Evolutionary conservation across 1,140 invertebrate species (phyloP), one percentile per base, ranked within the genome.

Genomic region (Heliconius melpomene): DNA sequence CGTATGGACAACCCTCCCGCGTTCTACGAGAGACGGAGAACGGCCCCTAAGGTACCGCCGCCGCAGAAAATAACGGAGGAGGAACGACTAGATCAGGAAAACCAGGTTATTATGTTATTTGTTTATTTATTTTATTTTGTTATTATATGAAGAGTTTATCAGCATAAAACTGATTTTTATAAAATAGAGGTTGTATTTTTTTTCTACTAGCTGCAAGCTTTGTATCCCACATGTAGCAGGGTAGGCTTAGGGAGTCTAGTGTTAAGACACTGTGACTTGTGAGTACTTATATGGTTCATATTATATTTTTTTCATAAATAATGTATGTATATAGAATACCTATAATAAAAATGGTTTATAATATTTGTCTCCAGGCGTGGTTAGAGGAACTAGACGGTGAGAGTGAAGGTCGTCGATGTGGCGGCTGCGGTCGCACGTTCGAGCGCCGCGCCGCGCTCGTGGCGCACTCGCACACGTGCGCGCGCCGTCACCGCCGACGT

Each of bases 381-480:
- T 95, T 96, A 89, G 94, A 95, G 81, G 95, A 95, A 83, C 89
- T 96, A 83, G 95, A 96, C 86, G 91, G 93, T 36, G 95, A 95
- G 81, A 89, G 93, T 32, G 95, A 95, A 78, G 83, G 95, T 18
- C 95, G 96, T 72, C 95, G 95, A 57, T 97, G 96, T 87, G 96
- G 95, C n/a, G 96, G 95, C 52, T 97, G 96, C 89, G 96, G 96
- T 1, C 96, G 96, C 79, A 93, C 94, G 29, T 97, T 97, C 87
- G 96, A 97, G 84, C 94, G 96, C 3, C 95, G 95, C 77, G 96
- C 96, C 18, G 96, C 96, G 7, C 91, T 97, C 20, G 95, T 95
- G 11, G 95, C 96, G 20, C 96, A 97, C 90, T 94, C 95, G 32
- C 95, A 96, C 85, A 95, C 95, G n/a, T 96, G 95, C 89, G 23